Evolutionary conservation across 1,140 invertebrate genomes (phyloP).

Genomic region (Caenorhabditis tropicalis): DNA sequence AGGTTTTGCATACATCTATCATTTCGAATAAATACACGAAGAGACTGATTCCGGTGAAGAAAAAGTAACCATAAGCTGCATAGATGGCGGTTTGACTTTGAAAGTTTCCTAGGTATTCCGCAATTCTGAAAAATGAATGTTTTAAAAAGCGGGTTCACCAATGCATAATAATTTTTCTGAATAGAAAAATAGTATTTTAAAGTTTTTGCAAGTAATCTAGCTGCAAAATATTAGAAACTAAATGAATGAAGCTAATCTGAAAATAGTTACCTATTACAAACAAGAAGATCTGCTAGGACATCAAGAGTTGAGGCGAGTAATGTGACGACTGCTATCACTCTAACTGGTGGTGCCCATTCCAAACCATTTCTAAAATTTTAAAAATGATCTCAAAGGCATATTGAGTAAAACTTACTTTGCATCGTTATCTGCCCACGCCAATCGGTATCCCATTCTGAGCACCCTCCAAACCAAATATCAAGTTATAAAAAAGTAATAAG

Average conservation of each 20-base stretch:
- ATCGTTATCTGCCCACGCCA: slow-evolving; percentile 22
- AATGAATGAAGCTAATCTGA: too few species aligned
- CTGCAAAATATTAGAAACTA: too few species aligned
- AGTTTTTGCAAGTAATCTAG: too few species aligned
- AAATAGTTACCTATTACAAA: slow-evolving; percentile 58
- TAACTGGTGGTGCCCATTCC: slow-evolving; percentile 70
- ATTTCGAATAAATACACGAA: slow-evolving; percentile 71
- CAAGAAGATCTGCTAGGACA: slow-evolving; percentile 68
- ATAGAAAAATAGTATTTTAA: too few species aligned
- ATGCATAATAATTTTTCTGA: too few species aligned
- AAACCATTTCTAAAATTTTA: slow-evolving; percentile 61
- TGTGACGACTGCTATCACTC: slow-evolving; percentile 70
- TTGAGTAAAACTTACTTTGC: not conserved
- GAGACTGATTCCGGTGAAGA: slow-evolving; percentile 69
- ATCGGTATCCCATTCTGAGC: not conserved
- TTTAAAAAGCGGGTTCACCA: too few species aligned
- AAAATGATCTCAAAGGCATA: not conserved
- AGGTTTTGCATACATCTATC: slow-evolving; percentile 68
- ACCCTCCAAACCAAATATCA: not conserved
- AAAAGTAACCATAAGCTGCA: slow-evolving; percentile 71
- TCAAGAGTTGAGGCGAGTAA: slow-evolving; percentile 70
- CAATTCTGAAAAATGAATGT: slow-evolving; percentile 49
- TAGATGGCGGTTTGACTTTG: slow-evolving; percentile 64
- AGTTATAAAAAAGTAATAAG: not conserved
- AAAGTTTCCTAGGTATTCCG: slow-evolving; percentile 70